Percentiles rank a stretch among this genome's conserved stretches.
phyloP scores from a whole-genome alignment of 2,888 invertebrate genomes.

The Bugula neritina region DNA sequence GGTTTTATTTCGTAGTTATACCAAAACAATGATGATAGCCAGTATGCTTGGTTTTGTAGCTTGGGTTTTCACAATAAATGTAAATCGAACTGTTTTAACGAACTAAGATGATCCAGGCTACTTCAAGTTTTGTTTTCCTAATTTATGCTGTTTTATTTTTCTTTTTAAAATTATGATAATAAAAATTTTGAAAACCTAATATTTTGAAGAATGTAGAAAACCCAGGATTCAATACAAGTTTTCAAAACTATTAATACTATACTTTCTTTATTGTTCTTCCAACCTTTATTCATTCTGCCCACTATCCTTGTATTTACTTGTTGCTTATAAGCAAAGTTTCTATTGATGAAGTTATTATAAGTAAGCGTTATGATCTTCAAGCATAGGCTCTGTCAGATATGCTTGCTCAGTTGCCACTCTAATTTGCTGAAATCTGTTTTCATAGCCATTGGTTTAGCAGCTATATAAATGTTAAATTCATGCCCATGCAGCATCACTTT shows the following conservation, averaged over 20 bases:
- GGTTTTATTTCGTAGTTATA: conserved; percentile 6
- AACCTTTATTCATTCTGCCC: no score
- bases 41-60: neutral
- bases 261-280: neutral
- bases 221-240: conserved; percentile 26
- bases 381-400: no score
- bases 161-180: neutral
- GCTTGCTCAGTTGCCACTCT: no score
- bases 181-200: neutral
- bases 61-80: neutral
- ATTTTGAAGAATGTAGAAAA: neutral
- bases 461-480: no score
- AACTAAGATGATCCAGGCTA: conserved; percentile 6
- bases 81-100: neutral
- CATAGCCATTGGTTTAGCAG: no score
- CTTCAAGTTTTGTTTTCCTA: neutral
- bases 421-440: no score
- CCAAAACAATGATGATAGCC: neutral
- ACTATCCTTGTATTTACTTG: no score
- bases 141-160: conserved; percentile 1
- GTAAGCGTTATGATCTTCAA: no score
- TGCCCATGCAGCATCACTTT: no score
- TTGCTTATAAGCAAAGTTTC: no score
- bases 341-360: no score
- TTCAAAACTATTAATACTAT: neutral